Conservation (phyloP, 2,113 vertebrate genomes). For the Corvus hawaiiensis region DNA sequence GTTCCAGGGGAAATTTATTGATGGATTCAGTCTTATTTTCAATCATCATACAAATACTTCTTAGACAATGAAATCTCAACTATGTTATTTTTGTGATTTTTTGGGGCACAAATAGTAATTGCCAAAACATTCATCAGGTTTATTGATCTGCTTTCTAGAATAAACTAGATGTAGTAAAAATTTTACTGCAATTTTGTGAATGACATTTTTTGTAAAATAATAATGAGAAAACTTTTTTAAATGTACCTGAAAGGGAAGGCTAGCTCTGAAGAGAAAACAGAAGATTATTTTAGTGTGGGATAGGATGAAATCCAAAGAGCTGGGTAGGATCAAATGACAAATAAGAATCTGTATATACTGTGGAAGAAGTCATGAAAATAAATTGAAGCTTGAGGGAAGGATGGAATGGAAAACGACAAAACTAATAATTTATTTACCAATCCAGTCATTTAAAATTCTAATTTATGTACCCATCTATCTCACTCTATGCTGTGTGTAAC, state of each 20-base stretch:
- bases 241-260: neutral
- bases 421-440: slow-evolving; percentile 40
- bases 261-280: neutral
- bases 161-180: neutral
- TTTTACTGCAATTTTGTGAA: neutral
- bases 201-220: neutral
- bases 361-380: slow-evolving; percentile 15
- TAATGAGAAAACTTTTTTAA: neutral
- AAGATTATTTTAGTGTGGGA: neutral
- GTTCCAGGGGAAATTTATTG: neutral
- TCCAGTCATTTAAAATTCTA: neutral
- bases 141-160: neutral
- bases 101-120: neutral
- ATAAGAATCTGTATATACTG: neutral
- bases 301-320: neutral
- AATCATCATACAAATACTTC: neutral
- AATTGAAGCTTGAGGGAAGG: slow-evolving; percentile 15
- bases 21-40: neutral
- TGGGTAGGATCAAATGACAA: neutral
- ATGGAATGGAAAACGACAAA: neutral
- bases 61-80: neutral
- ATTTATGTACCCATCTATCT: neutral
- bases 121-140: accelerated
- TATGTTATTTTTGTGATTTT: neutral
- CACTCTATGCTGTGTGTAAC: neutral